Base-by-base conservation (phyloP, 1,140 invertebrate species). In the Thrips palmi region DNA sequence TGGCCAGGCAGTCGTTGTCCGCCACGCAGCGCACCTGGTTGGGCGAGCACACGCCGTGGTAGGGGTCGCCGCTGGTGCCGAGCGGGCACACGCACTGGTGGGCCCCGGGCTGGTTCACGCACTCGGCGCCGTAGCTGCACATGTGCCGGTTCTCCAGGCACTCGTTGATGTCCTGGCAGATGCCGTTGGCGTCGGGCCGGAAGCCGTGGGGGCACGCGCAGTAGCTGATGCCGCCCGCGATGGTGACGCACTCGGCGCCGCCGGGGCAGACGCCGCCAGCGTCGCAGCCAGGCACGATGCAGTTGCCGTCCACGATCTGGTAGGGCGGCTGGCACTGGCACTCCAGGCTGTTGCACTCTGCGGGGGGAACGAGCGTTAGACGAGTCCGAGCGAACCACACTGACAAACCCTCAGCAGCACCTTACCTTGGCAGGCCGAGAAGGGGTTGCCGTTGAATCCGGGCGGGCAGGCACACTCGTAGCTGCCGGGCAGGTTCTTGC, bases 401-500 rank as follows among this genome's bases (percentile, higher is more conserved):
- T 27, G 10, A 10, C 25, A 27, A 27, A 27, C 25, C 25, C 25
- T 33, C 15, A 7, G 14, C 17, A 10, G 17, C 10, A 32, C 32
- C 39, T 45, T 58, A 68, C 67, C 63, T 59, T 86, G 75, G 55
- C 84, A 91, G 42, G 77, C 62, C 11, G 71, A 67, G 51, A 83
- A 88, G 5, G 84, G 83, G 60, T 88, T 87, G n/a, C 84, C 84
- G 49, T 79, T 79, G 49, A 79, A 87, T 6, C 80, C 80, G 22
- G 71, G 59, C 1, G 84, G 81, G 52, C 87, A 93, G 48, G 83
- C 79, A 50, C 86, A 92, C 57, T 88, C 84, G 52, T 89, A 93
- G 50, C 83, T 86, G n/a, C 87, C 87, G 0, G 85, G 85, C 27
- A 89, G 57, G 59, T 93, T 93, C 58, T 86, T 88, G 52, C 87